These are phyloP conservation scores for Xenentodon cancila DNA, from an alignment of 2,797 vertebrate species.

Conservation along the genomic window DNA sequence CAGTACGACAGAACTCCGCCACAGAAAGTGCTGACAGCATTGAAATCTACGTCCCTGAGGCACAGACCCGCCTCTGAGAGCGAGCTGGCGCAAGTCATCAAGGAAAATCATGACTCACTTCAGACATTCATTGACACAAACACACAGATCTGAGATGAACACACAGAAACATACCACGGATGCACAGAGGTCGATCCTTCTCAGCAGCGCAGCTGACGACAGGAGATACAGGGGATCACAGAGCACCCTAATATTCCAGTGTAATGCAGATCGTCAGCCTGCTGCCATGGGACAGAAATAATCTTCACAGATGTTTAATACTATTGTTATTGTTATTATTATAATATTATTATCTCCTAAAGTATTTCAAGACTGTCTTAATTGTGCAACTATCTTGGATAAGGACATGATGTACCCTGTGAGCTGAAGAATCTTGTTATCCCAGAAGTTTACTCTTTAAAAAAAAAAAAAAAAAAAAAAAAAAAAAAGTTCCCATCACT, in stretches of 20 bases:
- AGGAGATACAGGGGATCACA: constrained; percentile 43
- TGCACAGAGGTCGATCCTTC: constrained; percentile 55
- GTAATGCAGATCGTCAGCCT: constrained; percentile 56
- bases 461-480: background rate
- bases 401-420: constrained; percentile 71
- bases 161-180: constrained; percentile 43
- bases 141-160: constrained; percentile 53
- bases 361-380: constrained; percentile 83
- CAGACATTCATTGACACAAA: constrained; percentile 59
- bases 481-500: constrained; percentile 52
- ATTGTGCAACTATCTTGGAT: constrained; percentile 78
- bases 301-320: constrained; percentile 78
- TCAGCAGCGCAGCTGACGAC: constrained; percentile 49
- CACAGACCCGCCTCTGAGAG: constrained; percentile 97
- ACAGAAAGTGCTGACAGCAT: constrained; percentile 99
- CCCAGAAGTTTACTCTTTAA: constrained; percentile 69
- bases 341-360: constrained; percentile 79
- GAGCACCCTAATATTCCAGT: constrained; percentile 51
- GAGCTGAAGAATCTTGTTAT: constrained; percentile 73
- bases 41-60: constrained; percentile 98
- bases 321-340: constrained; percentile 76
- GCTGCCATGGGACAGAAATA: constrained; percentile 71
- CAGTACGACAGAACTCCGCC: constrained; percentile 96
- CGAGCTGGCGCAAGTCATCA: constrained; percentile 38
- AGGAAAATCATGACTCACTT: constrained; percentile 37